Percentiles rank a stretch among this genome's conserved stretches.
phyloP scores from a whole-genome alignment of 23 tunicate genomes.

The Trididemnum miniatum region DNA sequence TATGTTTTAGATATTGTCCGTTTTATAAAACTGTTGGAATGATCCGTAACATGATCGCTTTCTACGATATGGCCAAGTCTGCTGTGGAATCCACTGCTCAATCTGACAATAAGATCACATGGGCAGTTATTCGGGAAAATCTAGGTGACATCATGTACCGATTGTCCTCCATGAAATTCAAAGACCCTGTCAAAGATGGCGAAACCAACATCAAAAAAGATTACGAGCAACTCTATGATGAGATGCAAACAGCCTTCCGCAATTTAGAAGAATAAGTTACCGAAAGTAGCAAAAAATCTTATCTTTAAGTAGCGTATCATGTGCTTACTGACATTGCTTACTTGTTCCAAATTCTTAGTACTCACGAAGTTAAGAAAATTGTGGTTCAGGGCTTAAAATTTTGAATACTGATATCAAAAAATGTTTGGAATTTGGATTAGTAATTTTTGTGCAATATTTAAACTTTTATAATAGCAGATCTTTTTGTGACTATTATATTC shows the following conservation, averaged over 20 bases:
- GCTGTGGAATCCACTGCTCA: conserved; percentile 90
- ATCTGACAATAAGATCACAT: conserved; percentile 94
- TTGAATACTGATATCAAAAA: no score
- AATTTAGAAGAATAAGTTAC: conserved; percentile 67
- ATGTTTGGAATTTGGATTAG: no score
- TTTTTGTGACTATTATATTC: no score
- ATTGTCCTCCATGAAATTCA: conserved; percentile 93
- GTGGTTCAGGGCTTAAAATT: no score
- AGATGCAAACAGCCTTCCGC: conserved; percentile 87
- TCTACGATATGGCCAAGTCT: conserved; percentile 85
- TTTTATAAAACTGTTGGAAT: conserved; percentile 99
- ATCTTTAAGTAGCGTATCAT: no score
- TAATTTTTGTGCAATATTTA: no score
- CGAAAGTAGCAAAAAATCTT: no score
- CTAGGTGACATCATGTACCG: conserved; percentile 85
- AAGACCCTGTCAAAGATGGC: conserved; percentile 96
- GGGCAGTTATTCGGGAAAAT: conserved; percentile 88
- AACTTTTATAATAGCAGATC: no score
- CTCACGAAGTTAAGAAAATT: no score
- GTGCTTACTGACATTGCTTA: no score
- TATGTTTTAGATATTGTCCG: conserved; percentile 79
- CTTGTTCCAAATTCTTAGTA: no score
- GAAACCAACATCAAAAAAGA: conserved; percentile 82
- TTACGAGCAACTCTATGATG: conserved; percentile 89
- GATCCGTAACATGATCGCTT: conserved; percentile 87